A percentile compares a stretch with the other conserved stretches of the same genome.
These are phyloP conservation scores for Alcis repandata DNA, from an alignment of 2,888 invertebrate genomes.

Conservation along the genomic window DNA sequence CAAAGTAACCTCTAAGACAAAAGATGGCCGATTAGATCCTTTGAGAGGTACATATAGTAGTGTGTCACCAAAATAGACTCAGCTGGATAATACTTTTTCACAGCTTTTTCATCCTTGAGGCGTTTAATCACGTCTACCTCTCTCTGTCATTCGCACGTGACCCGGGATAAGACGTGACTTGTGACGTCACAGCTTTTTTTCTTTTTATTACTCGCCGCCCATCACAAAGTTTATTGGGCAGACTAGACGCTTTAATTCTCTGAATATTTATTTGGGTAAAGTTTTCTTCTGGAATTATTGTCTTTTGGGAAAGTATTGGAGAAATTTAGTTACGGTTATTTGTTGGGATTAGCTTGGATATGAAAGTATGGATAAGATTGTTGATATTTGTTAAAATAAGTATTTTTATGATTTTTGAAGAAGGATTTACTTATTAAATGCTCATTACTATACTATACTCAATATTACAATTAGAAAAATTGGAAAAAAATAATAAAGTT, in stretches of 20 bases:
- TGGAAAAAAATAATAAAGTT: too few species aligned
- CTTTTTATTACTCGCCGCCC: slow-evolving; percentile 45
- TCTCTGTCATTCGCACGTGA: slow-evolving; percentile 56
- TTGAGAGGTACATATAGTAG: too few species aligned
- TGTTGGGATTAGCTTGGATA: background rate
- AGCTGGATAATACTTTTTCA: slow-evolving; percentile 16
- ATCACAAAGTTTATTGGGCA: slow-evolving; percentile 47
- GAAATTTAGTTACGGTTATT: background rate
- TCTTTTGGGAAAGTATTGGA: background rate
- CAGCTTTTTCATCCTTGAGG: slow-evolving; percentile 21
- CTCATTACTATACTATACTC: too few species aligned
- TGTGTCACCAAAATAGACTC: slow-evolving; percentile 4
- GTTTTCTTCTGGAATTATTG: slow-evolving; percentile 39
- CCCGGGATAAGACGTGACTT: slow-evolving; percentile 51
- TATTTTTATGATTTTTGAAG: too few species aligned
- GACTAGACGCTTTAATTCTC: slow-evolving; percentile 44
- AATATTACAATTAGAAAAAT: too few species aligned
- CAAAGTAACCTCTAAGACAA: background rate
- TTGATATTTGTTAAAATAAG: too few species aligned
- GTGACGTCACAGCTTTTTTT: slow-evolving; percentile 55
- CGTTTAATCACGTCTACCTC: slow-evolving; percentile 49
- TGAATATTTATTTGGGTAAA: slow-evolving; percentile 42
- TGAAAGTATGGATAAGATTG: background rate
- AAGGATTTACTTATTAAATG: too few species aligned
- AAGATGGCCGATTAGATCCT: background rate